A percentile compares a stretch with the other conserved stretches of the same genome.
Conservation (phyloP, 2,888 invertebrate species). For the Aproaerema taeniolella region DNA sequence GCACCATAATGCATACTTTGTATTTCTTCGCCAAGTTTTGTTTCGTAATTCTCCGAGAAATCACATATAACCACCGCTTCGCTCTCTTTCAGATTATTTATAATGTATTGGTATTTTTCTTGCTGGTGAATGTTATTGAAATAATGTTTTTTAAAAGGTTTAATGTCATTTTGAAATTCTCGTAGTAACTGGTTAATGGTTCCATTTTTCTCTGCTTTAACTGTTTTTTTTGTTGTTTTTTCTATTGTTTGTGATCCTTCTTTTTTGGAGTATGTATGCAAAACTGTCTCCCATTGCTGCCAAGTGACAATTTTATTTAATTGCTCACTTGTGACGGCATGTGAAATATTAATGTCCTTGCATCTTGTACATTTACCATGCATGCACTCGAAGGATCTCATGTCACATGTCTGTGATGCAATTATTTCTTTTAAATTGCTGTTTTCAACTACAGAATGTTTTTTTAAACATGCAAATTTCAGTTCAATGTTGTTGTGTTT, state of each 20-base stretch:
- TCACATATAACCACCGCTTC: conserved; percentile 12
- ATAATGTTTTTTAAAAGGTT: not conserved
- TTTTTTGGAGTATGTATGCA: no score
- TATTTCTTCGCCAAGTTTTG: conserved; percentile 9
- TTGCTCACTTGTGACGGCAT: no score
- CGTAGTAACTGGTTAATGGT: conserved; percentile 7
- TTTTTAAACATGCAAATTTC: conserved; percentile 12
- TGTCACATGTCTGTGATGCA: no score
- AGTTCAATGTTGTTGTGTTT: conserved; percentile 13
- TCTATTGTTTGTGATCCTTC: conserved; percentile 3
- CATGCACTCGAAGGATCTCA: not conserved
- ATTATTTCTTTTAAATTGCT: no score
- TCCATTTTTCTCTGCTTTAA: no score
- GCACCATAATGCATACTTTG: conserved; percentile 14
- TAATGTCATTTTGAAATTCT: not conserved
- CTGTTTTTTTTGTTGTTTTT: conserved; percentile 9
- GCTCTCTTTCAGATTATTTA: conserved; percentile 1
- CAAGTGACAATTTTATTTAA: no score
- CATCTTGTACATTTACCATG: no score
- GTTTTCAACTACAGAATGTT: conserved; percentile 9
- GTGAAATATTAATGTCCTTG: not conserved
- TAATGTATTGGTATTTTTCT: conserved; percentile 1
- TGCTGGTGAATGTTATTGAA: conserved; percentile 4
- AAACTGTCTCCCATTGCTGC: no score
- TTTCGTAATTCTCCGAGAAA: conserved; percentile 12